Percentiles rank a stretch among this genome's conserved stretches.
Conservation (phyloP, 2,113 vertebrate species). For the Orycteropus afer region DNA sequence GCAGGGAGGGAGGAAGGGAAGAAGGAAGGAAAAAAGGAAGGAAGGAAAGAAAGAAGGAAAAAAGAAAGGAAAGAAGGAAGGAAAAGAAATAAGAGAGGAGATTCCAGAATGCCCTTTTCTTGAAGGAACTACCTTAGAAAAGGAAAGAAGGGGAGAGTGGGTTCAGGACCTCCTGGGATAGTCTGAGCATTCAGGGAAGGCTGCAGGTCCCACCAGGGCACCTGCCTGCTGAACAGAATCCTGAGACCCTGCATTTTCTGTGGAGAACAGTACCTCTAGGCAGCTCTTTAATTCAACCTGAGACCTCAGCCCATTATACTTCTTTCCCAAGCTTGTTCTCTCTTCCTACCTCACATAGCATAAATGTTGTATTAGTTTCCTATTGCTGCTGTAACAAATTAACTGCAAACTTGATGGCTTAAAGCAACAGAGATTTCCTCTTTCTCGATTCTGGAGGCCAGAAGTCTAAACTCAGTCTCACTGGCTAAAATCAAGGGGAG, state of each 20-base stretch:
- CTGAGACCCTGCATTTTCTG: neutral
- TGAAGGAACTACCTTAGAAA: neutral
- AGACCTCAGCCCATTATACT: neutral
- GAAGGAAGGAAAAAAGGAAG: neutral
- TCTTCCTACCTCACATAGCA: neutral
- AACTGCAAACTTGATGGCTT: neutral
- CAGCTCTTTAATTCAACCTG: neutral
- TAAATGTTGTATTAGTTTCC: neutral
- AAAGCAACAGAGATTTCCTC: neutral
- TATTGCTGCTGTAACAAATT: neutral
- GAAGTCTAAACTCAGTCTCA: neutral
- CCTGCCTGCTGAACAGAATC: neutral
- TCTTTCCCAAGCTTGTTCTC: neutral
- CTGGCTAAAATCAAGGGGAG: neutral
- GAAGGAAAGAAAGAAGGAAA: neutral
- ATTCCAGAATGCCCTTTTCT: neutral
- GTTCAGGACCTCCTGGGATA: neutral
- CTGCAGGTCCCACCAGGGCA: neutral
- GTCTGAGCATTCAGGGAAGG: neutral
- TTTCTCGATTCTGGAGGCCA: neutral
- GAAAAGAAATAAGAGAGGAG: neutral
- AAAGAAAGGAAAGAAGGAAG: neutral
- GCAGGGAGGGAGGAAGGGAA: neutral
- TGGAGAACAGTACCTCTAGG: neutral
- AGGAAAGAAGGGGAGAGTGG: neutral